Evolutionary conservation across 2,888 invertebrate species (phyloP).

Genomic region (Sabatieria punctata): DNA sequence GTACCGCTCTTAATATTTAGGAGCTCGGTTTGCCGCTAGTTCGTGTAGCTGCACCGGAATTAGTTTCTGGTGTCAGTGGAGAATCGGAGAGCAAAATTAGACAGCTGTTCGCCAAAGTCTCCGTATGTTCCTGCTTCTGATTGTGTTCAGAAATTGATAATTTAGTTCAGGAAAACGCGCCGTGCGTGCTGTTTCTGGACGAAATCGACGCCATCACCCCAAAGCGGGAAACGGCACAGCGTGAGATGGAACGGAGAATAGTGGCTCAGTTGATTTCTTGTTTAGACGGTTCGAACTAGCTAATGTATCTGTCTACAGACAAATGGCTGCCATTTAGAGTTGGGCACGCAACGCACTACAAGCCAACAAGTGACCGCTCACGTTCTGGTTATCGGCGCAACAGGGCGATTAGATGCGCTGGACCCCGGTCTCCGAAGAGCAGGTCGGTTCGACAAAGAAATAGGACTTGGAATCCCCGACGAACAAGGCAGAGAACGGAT

Average conservation of each 20-base stretch:
- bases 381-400: slow-evolving; percentile 63
- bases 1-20: slow-evolving; percentile 38
- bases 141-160: slow-evolving; percentile 28
- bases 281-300: slow-evolving; percentile 50
- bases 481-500: slow-evolving; percentile 47
- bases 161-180: slow-evolving; percentile 2
- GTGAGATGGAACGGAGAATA: slow-evolving; percentile 88
- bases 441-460: slow-evolving; percentile 82
- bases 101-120: slow-evolving; percentile 70
- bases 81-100: slow-evolving; percentile 84
- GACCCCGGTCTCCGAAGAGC: slow-evolving; percentile 79
- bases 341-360: no score
- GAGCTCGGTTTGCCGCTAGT: slow-evolving; percentile 66
- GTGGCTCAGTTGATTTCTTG: slow-evolving; percentile 77
- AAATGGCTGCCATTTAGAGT: no score
- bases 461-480: slow-evolving; percentile 80
- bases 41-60: slow-evolving; percentile 72
- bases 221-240: slow-evolving; percentile 68
- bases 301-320: slow-evolving; percentile 1
- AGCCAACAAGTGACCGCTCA: no score
- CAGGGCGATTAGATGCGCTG: slow-evolving; percentile 73
- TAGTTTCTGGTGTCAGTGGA: slow-evolving; percentile 83
- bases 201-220: slow-evolving; percentile 92
- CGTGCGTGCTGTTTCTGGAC: slow-evolving; percentile 62
- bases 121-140: no score